Evolutionary conservation across 2,797 vertebrate genomes (phyloP).

Genomic region (Macropus fuliginosus): DNA sequence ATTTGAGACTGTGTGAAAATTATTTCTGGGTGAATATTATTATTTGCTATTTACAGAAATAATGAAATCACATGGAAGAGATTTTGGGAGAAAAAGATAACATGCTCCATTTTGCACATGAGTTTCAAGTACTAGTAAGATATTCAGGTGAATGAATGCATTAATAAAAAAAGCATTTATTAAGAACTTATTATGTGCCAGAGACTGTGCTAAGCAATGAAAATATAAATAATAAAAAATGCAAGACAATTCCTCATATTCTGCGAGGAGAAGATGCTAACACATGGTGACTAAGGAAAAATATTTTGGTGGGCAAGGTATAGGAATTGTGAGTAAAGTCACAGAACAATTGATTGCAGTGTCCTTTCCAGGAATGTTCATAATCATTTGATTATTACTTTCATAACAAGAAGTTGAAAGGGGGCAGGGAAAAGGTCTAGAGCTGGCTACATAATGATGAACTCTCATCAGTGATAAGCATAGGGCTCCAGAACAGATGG

Average conservation of each 20-base stretch:
- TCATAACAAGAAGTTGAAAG: neutral
- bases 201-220: neutral
- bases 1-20: neutral
- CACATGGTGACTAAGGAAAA: neutral
- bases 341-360: neutral
- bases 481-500: neutral
- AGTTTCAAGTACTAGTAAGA: neutral
- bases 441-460: neutral
- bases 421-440: neutral
- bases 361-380: neutral
- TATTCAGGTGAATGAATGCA: neutral
- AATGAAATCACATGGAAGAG: neutral
- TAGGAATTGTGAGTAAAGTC: neutral
- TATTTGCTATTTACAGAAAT: neutral
- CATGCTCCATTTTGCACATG: neutral
- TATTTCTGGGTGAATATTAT: too few relatives aligned
- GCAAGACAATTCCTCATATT: neutral
- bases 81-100: neutral
- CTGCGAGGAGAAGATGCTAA: neutral
- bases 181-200: neutral
- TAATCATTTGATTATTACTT: neutral
- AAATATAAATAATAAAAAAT: neutral
- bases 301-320: neutral
- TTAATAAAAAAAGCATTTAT: neutral
- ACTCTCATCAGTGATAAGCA: neutral